phyloP scores from a whole-genome alignment of 2,888 invertebrate species.

The Epirrhoe tristata region DNA sequence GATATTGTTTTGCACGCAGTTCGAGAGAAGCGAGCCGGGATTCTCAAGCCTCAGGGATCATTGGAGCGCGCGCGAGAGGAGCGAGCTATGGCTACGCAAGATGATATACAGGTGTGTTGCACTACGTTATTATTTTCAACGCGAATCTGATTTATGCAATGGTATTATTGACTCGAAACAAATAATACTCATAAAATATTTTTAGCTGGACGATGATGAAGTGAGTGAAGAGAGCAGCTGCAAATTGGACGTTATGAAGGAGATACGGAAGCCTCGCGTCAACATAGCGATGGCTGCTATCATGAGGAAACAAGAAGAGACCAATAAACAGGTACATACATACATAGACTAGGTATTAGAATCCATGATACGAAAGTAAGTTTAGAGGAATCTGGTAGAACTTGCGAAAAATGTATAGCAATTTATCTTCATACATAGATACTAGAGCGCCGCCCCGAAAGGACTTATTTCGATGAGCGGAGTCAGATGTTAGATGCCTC shows the following conservation, averaged over 20 bases:
- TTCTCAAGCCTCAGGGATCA: constrained; percentile 90
- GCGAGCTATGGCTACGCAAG: constrained; percentile 76
- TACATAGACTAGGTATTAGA: too few species aligned
- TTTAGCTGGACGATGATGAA: constrained; percentile 54
- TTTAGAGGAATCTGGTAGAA: too few species aligned
- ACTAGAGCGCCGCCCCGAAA: too few species aligned
- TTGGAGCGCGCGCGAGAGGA: constrained; percentile 88
- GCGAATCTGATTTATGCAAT: background rate
- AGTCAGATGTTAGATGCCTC: too few species aligned
- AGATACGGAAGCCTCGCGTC: constrained; percentile 86
- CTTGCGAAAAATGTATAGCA: too few species aligned
- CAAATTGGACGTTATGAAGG: constrained; percentile 69
- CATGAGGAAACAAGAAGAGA: constrained; percentile 89
- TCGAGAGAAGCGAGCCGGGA: constrained; percentile 86
- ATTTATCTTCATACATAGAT: too few species aligned
- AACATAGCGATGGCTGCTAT: constrained; percentile 93
- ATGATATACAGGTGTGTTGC: constrained; percentile 48
- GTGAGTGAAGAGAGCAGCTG: constrained; percentile 53
- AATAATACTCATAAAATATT: background rate
- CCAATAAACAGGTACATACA: constrained; percentile 87
- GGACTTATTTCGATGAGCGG: too few species aligned
- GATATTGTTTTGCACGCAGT: constrained; percentile 58
- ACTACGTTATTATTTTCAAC: background rate
- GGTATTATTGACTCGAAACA: background rate
- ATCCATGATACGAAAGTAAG: background rate